phyloP scores from a whole-genome alignment of 2,888 invertebrate species.

The Andrena haemorrhoa region DNA sequence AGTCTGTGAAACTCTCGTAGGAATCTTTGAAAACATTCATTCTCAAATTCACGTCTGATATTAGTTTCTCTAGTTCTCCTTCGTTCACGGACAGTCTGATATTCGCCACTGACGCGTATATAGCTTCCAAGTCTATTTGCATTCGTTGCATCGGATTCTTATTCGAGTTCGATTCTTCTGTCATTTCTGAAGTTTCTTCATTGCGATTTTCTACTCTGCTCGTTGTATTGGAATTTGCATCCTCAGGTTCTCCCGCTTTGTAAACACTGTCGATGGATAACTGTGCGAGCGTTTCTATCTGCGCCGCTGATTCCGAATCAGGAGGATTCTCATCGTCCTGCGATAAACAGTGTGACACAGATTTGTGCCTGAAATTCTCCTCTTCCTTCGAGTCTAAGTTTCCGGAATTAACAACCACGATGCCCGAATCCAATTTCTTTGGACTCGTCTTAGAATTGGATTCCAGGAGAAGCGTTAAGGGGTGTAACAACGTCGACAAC shows the following conservation, averaged over 20 bases:
- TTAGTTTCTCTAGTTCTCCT: constrained; percentile 71
- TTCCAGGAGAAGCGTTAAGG: constrained; percentile 75
- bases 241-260: not conserved
- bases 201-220: not conserved
- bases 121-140: constrained; percentile 72
- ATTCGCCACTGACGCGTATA: constrained; percentile 70
- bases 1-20: constrained; percentile 71
- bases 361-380: constrained; percentile 22
- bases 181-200: not conserved
- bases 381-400: constrained; percentile 57
- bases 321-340: not conserved
- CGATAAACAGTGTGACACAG: constrained; percentile 17
- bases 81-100: constrained; percentile 63
- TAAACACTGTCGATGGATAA: not conserved
- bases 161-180: constrained; percentile 25
- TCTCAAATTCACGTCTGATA: constrained; percentile 66
- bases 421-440: constrained; percentile 80
- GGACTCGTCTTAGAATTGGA: constrained; percentile 71
- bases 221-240: constrained; percentile 41
- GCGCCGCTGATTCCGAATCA: not conserved
- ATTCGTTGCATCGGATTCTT: constrained; percentile 51
- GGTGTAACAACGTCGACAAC: constrained; percentile 65
- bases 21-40: constrained; percentile 70
- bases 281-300: not conserved
- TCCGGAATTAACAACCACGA: constrained; percentile 81